Evolutionary conservation across 2,888 invertebrate genomes (phyloP).

Genomic region (Chrysopilus asiliformis): DNA sequence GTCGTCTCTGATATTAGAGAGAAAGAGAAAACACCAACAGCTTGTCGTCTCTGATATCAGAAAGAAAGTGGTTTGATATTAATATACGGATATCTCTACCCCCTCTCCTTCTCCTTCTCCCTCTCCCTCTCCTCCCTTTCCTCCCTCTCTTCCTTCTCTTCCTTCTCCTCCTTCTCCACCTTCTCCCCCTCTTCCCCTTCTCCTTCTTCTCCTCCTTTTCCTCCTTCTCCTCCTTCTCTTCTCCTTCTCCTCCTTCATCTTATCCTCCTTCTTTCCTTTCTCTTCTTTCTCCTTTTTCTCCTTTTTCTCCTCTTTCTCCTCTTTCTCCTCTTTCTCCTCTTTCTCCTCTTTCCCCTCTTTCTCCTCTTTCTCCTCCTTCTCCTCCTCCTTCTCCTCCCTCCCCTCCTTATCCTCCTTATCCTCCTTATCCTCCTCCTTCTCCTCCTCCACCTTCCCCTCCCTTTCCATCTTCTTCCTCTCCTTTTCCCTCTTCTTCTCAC

Average conservation of each 20-base stretch:
- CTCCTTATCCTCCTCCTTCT: not conserved
- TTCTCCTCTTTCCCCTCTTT: not conserved
- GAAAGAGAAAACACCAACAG: too few species aligned
- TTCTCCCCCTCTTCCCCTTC: not conserved
- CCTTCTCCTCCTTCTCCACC: not conserved
- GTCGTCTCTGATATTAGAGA: too few species aligned
- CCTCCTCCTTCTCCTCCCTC: not conserved
- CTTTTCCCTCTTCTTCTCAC: not conserved
- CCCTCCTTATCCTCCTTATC: not conserved
- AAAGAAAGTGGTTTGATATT: too few species aligned
- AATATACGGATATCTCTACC: too few species aligned
- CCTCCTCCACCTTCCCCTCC: not conserved
- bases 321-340: not conserved
- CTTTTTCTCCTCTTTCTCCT: not conserved
- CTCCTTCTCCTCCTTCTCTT: not conserved
- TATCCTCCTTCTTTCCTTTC: not conserved
- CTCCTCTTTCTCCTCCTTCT: not conserved
- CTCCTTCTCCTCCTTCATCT: not conserved
- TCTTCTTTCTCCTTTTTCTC: not conserved
- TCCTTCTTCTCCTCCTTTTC: not conserved
- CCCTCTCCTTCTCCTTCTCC: not conserved
- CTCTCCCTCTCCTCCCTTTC: not conserved
- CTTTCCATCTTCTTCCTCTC: not conserved
- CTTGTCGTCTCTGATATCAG: too few species aligned
- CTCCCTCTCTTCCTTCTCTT: not conserved